Evolutionary conservation across 2,113 vertebrate genomes (phyloP), one percentile per base, ranked within the genome.

Genomic region (Albula goreensis): DNA sequence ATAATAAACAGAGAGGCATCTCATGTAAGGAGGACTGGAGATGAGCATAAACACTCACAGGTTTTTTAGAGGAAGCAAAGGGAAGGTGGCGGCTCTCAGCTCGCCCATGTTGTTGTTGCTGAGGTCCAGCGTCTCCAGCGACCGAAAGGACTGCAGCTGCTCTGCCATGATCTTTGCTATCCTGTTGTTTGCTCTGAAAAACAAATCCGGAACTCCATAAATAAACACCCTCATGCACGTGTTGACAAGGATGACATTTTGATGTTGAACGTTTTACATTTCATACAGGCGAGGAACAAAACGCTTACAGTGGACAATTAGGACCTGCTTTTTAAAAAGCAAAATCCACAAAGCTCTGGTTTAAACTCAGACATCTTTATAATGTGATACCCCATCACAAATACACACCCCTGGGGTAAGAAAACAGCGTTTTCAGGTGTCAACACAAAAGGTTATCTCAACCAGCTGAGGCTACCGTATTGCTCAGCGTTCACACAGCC

Each of bases 121-220:
- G 88, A 99, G 94, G 93, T 99, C 98, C 89, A 99, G 95, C 49
- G 96, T 97, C 94, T 98, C 97, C 88, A 99, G 93, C 49, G 94
- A 92, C 11, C 93, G 90, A 93, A 97, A 97, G 0, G 93, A 92
- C 90, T 94, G 90, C 89, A 99, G 92, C 88, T 95, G 96, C 88
- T 97, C 97, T 70, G 91, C 90, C 0, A 94, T 86, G 88, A 99
- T 90, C 87, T 89, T 93, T 78, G 85, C 79, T 92, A 99, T 99
- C 92, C 93, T 97, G 94, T 99, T 99, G 94, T 94, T 96, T 87
- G 97, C 96, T 95, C 98, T 99, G 92, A 92, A 97, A 97, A 95
- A 2, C 4, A 95, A 88, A 95, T 85, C 91, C 87, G 87, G 60
- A 89, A 74, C 53, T 0, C 81, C 90, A 88, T 87, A 90, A 91